Conservation (phyloP, 2,113 vertebrate genomes). For the Murina feae region DNA sequence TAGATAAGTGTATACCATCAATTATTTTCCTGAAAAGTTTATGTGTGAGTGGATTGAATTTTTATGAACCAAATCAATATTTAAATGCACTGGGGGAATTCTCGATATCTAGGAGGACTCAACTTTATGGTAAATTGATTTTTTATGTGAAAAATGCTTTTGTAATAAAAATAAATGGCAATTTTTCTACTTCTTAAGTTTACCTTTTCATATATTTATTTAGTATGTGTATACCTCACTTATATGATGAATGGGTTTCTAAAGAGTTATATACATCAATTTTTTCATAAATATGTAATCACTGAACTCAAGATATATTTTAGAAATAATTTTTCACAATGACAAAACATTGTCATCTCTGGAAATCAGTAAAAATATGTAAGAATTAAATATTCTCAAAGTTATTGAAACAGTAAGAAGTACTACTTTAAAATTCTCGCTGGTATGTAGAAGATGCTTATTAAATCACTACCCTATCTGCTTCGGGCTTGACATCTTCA, state of each 20-base stretch:
- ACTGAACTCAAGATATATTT: background rate
- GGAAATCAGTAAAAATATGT: background rate
- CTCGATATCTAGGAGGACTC: background rate
- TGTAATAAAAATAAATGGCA: background rate
- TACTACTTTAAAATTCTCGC: background rate
- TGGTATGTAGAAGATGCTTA: background rate
- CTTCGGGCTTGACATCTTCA: background rate
- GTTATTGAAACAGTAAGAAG: background rate
- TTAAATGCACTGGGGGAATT: background rate
- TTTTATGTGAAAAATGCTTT: background rate
- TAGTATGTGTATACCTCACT: background rate
- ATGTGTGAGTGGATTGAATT: background rate
- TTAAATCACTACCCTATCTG: background rate
- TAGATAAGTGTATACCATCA: background rate
- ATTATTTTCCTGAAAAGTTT: background rate
- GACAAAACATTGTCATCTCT: background rate
- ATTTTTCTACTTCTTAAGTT: constrained; percentile 11
- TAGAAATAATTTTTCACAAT: background rate
- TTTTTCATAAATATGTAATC: background rate
- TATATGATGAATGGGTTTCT: background rate
- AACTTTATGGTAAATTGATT: background rate
- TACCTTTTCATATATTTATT: background rate
- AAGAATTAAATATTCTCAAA: background rate
- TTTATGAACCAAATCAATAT: background rate
- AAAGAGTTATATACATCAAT: background rate